These are phyloP conservation scores for Amblyopsis rosae DNA, from an alignment of 2,113 vertebrate genomes.

Conservation along the genomic window DNA sequence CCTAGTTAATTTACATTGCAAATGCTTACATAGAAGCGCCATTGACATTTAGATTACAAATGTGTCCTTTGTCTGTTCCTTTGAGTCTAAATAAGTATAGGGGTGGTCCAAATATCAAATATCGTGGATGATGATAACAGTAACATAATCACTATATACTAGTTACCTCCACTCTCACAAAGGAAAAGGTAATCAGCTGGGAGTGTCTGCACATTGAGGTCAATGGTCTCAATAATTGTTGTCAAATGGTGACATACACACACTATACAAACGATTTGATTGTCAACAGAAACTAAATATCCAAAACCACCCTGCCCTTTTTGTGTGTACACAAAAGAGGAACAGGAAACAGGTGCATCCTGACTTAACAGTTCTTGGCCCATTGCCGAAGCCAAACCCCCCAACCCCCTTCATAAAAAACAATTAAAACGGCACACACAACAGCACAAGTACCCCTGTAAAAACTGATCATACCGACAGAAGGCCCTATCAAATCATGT, in stretches of 20 bases:
- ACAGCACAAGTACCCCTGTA: conserved; percentile 13
- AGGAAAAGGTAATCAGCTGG: neutral
- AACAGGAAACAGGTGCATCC: conserved; percentile 49
- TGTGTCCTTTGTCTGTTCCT: neutral
- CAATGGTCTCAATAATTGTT: no score
- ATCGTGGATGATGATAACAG: neutral
- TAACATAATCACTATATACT: neutral
- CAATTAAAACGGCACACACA: neutral
- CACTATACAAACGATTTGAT: neutral
- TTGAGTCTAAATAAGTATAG: no score
- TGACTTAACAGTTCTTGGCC: conserved; percentile 19
- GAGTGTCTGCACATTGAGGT: conserved; percentile 1
- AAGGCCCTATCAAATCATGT: conserved; percentile 6
- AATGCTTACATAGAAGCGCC: conserved; percentile 8
- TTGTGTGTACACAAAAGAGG: no score
- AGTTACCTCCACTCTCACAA: neutral
- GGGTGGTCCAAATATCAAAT: no score
- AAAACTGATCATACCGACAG: neutral
- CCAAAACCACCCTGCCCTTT: no score
- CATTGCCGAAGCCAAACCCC: conserved; percentile 24
- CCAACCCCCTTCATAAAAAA: neutral
- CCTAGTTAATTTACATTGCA: neutral
- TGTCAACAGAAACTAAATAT: no score
- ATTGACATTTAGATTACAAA: neutral
- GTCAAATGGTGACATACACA: no score